phyloP scores from a whole-genome alignment of 2,113 vertebrate species.

The Dasyurus viverrinus region DNA sequence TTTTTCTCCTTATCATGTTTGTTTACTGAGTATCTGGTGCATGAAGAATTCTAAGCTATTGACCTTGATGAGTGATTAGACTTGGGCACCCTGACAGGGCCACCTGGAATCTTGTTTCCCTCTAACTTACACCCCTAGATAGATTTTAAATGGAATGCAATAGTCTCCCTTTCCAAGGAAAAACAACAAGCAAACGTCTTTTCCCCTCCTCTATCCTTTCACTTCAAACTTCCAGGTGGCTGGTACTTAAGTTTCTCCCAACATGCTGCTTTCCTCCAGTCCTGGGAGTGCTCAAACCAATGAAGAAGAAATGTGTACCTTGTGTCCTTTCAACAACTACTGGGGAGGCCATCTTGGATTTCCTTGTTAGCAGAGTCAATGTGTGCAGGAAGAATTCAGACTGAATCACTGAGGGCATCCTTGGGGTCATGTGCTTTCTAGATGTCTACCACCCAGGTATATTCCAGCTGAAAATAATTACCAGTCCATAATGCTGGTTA shows the following conservation, averaged over 20 bases:
- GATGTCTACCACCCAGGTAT: neutral
- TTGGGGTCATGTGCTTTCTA: too few relatives aligned
- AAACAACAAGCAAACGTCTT: neutral
- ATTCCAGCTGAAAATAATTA: neutral
- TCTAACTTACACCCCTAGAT: neutral
- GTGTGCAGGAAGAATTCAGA: neutral
- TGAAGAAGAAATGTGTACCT: neutral
- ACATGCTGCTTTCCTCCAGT: neutral
- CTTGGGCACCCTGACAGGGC: neutral
- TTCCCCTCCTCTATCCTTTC: neutral
- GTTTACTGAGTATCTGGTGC: neutral
- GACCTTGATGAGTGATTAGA: neutral
- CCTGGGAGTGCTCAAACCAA: constrained; percentile 1
- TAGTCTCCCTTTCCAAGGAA: neutral
- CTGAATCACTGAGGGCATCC: neutral
- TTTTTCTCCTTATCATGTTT: neutral
- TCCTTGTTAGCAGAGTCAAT: neutral
- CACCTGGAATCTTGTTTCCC: neutral
- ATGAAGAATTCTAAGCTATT: neutral
- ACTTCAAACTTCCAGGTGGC: constrained; percentile 14
- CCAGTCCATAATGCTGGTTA: neutral
- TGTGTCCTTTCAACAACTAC: neutral
- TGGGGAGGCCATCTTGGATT: neutral
- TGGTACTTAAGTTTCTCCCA: constrained; percentile 42
- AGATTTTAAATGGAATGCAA: constrained; percentile 8